phyloP scores from a whole-genome alignment of 2,797 vertebrate genomes.

The Picus viridis region DNA sequence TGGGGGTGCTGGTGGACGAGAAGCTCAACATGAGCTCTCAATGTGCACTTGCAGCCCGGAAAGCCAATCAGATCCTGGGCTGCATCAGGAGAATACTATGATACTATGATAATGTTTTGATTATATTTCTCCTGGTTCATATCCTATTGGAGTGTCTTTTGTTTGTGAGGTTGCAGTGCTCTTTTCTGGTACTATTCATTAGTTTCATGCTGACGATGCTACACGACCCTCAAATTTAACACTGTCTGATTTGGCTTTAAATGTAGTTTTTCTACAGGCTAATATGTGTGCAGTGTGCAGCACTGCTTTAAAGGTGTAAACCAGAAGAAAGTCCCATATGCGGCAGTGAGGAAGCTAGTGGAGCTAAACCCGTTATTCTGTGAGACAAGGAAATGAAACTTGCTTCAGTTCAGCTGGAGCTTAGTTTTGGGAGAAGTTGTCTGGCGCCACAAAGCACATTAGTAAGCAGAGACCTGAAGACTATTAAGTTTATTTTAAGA shows the following conservation, averaged over 20 bases:
- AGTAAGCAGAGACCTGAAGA: constrained; percentile 70
- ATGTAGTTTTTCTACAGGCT: not conserved
- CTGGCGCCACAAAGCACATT: constrained; percentile 79
- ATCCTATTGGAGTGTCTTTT: not conserved
- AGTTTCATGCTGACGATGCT: not conserved
- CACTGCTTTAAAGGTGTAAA: not conserved
- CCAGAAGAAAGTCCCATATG: not conserved
- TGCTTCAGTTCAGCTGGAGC: constrained; percentile 8
- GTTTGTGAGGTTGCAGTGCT: not conserved
- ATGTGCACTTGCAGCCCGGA: no score
- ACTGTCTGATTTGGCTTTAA: not conserved
- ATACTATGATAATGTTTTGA: not conserved
- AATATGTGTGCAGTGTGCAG: not conserved
- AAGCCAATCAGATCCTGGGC: no score
- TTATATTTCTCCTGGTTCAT: not conserved
- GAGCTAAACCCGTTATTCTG: constrained; percentile 50
- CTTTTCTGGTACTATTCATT: not conserved
- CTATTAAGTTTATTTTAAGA: constrained; percentile 79
- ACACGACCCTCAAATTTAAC: not conserved
- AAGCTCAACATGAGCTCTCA: no score
- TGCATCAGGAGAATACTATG: no score
- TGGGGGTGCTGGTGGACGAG: no score
- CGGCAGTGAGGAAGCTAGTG: not conserved
- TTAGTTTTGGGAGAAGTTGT: constrained; percentile 45
- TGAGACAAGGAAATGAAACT: not conserved